A percentile compares a stretch with the other conserved stretches of the same genome.
These are phyloP conservation scores for Deladenus siricidicola DNA, from an alignment of 2,888 invertebrate genomes.

Conservation along the genomic window DNA sequence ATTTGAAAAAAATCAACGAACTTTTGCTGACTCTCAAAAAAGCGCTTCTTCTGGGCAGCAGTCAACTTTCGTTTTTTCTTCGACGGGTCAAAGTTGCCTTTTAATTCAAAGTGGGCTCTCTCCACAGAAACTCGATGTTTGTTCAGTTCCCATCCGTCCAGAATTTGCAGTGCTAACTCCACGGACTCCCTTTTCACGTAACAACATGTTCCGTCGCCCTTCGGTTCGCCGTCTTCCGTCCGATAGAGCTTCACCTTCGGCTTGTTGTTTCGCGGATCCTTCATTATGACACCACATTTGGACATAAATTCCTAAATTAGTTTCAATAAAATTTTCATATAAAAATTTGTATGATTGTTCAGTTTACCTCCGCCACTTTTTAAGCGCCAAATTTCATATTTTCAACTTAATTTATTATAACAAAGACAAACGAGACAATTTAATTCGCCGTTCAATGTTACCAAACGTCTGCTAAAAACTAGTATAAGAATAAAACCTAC, in stretches of 20 bases:
- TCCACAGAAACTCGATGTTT: slow-evolving; percentile 79
- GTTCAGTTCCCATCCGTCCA: slow-evolving; percentile 76
- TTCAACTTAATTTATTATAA: neutral
- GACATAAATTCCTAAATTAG: slow-evolving; percentile 71
- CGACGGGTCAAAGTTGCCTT: slow-evolving; percentile 74
- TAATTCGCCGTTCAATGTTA: neutral
- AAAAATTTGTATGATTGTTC: too few species aligned
- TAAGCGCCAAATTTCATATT: neutral
- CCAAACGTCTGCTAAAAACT: neutral
- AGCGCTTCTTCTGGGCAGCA: slow-evolving; percentile 70
- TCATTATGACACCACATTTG: slow-evolving; percentile 88
- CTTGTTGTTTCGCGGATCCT: slow-evolving; percentile 68
- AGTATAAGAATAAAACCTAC: slow-evolving; percentile 15
- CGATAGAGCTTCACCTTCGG: slow-evolving; percentile 85
- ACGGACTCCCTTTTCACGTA: slow-evolving; percentile 56
- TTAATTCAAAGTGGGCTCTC: slow-evolving; percentile 83
- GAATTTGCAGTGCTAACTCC: slow-evolving; percentile 75
- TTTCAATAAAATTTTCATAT: neutral
- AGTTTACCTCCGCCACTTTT: too few species aligned
- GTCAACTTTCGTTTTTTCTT: slow-evolving; percentile 75
- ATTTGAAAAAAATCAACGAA: slow-evolving; percentile 46
- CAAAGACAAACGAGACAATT: neutral
- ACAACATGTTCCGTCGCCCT: slow-evolving; percentile 92
- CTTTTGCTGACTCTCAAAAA: slow-evolving; percentile 85
- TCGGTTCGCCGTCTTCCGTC: slow-evolving; percentile 71